These are phyloP conservation scores for Bergia puertoricense DNA, from an alignment of 92 coral and sea anemone genomes.

Conservation along the genomic window DNA sequence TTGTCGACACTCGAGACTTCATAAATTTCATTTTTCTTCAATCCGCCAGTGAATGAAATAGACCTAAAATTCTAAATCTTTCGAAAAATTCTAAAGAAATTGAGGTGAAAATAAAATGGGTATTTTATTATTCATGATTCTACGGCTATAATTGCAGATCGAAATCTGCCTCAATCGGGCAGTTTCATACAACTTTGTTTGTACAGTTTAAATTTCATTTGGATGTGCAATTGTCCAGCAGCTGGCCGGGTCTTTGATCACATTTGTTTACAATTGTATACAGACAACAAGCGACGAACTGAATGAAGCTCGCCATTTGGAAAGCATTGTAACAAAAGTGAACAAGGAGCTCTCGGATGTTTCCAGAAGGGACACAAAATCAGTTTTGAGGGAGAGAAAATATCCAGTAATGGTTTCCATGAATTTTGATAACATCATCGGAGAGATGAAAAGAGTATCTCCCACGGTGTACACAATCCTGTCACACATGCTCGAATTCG, in stretches of 20 bases:
- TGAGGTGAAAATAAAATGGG: not conserved
- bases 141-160: too few species aligned
- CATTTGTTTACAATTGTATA: slow-evolving; percentile 15
- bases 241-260: slow-evolving; percentile 16
- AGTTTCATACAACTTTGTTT: slow-evolving; percentile 10
- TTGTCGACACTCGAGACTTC: not conserved
- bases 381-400: slow-evolving; percentile 39
- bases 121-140: too few species aligned
- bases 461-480: slow-evolving; percentile 36
- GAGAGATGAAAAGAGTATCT: slow-evolving; percentile 26
- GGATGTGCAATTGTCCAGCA: not conserved
- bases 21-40: not conserved
- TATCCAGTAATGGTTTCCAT: slow-evolving; percentile 41
- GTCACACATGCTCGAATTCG: slow-evolving; percentile 30
- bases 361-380: slow-evolving; percentile 56
- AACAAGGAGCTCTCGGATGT: slow-evolving; percentile 60
- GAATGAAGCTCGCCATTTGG: slow-evolving; percentile 40
- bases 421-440: slow-evolving; percentile 27
- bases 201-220: not conserved
- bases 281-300: slow-evolving; percentile 30
- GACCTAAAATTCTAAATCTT: not conserved
- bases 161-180: slow-evolving; percentile 14
- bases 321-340: slow-evolving; percentile 39
- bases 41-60: not conserved
- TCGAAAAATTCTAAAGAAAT: slow-evolving; percentile 9